Evolutionary conservation across 2,888 invertebrate species (phyloP).

Genomic region (Acleris laterana): DNA sequence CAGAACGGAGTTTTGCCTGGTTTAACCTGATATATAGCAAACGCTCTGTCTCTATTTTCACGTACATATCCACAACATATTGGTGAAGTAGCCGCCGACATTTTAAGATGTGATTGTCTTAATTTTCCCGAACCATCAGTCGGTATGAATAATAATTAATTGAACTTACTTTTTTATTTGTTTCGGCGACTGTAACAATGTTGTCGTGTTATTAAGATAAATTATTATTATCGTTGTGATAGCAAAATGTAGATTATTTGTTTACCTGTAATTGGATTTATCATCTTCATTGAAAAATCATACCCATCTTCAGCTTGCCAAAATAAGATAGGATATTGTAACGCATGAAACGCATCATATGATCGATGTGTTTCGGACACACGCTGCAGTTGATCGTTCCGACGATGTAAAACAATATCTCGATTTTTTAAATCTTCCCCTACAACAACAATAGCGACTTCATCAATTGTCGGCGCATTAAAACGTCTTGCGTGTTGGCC

Average conservation of each 20-base stretch:
- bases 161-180: no score
- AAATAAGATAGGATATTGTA: conserved; percentile 47
- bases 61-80: no score
- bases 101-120: conserved; percentile 3
- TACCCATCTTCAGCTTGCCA: conserved; percentile 47
- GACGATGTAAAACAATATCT: conserved; percentile 53
- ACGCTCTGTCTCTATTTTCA: no score
- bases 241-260: conserved; percentile 40
- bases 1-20: no score
- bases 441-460: conserved; percentile 47
- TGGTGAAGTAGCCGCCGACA: no score
- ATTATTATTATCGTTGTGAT: no score
- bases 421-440: conserved; percentile 44
- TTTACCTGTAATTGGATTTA: no score
- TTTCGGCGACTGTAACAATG: no score
- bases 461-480: conserved; percentile 42
- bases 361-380: conserved; percentile 47
- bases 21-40: no score
- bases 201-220: no score
- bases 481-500: conserved; percentile 33
- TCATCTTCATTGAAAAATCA: conserved; percentile 27
- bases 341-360: conserved; percentile 56
- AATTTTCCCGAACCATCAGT: conserved; percentile 1
- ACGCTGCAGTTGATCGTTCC: conserved; percentile 47
- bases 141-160: no score